Conservation (phyloP, 2,888 invertebrate genomes). For the Dryobotodes eremita region DNA sequence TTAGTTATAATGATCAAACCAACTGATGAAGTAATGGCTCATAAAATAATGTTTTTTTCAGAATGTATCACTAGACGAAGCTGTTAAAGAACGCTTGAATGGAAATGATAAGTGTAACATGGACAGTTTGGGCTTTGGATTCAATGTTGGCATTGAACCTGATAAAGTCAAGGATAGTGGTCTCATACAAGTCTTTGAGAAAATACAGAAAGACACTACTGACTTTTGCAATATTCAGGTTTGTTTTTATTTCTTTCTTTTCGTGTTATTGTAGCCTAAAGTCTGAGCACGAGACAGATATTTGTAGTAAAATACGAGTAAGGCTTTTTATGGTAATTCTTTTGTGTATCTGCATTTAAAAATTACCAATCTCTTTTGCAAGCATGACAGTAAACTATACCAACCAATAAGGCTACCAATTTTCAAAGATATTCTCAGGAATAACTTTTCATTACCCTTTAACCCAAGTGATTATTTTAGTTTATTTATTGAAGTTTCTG, state of each 20-base stretch:
- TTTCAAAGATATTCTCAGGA: not conserved
- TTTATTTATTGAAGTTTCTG: not conserved
- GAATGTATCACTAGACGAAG: slow-evolving; percentile 85
- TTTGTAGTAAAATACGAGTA: too few species aligned
- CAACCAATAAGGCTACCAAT: not conserved
- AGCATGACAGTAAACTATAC: not conserved
- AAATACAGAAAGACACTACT: slow-evolving; percentile 91
- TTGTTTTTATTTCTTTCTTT: slow-evolving; percentile 6
- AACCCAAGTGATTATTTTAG: not conserved
- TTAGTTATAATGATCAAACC: not conserved
- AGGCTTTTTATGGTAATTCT: not conserved
- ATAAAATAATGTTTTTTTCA: slow-evolving; percentile 70
- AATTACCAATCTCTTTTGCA: not conserved
- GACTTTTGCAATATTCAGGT: slow-evolving; percentile 90
- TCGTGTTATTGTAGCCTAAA: not conserved
- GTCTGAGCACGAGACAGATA: not conserved
- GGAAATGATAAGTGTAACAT: slow-evolving; percentile 86
- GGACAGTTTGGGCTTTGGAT: slow-evolving; percentile 88
- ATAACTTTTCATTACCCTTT: not conserved
- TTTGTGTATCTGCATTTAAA: not conserved
- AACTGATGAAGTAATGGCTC: not conserved
- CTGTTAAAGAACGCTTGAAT: slow-evolving; percentile 83
- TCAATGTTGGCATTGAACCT: slow-evolving; percentile 85
- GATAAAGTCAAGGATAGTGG: slow-evolving; percentile 86
- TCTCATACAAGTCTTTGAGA: slow-evolving; percentile 91